Evolutionary conservation across 2,797 vertebrate genomes (phyloP).

Genomic region (Carcharodon carcharias): DNA sequence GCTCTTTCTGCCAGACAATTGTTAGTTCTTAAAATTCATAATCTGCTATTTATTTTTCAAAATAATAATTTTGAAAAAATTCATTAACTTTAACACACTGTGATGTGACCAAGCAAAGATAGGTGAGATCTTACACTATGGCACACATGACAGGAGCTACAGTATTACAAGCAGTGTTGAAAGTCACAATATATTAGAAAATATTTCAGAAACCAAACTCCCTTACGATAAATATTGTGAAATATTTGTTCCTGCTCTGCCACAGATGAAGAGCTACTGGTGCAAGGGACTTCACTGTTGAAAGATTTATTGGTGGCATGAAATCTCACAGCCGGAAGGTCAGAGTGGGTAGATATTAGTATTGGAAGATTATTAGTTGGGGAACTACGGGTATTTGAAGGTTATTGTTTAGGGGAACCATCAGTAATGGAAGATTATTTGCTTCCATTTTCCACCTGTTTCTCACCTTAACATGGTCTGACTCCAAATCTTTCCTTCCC

Average conservation of each 20-base stretch:
- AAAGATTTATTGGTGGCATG: neutral
- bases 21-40: neutral
- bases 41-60: neutral
- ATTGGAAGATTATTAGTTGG: neutral
- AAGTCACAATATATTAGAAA: neutral
- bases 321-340: neutral
- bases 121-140: neutral
- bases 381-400: neutral
- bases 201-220: no score
- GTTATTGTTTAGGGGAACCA: neutral
- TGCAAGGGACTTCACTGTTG: neutral
- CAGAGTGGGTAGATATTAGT: neutral
- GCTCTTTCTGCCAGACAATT: neutral
- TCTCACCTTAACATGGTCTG: no score
- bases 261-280: neutral
- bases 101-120: neutral
- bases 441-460: no score
- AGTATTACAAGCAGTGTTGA: neutral
- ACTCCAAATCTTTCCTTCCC: no score
- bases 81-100: neutral
- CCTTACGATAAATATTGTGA: no score
- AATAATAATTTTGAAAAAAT: neutral
- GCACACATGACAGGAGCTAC: neutral
- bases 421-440: neutral
- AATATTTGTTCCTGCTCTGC: neutral